phyloP scores from a whole-genome alignment of 2,113 vertebrate genomes.

The Artemisiospiza belli region DNA sequence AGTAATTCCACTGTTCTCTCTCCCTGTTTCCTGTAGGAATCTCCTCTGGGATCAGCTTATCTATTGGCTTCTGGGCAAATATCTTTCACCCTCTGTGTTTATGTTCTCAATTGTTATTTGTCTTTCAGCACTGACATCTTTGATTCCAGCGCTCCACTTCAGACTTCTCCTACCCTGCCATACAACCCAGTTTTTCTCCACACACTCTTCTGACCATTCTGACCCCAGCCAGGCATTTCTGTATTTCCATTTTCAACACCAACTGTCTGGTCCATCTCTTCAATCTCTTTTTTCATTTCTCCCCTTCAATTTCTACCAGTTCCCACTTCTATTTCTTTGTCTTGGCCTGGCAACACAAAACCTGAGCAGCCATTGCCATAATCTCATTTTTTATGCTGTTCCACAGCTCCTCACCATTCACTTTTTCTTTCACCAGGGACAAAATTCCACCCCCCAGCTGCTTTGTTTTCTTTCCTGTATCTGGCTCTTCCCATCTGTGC shows the following conservation, averaged over 20 bases:
- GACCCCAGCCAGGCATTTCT: neutral
- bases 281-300: neutral
- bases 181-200: neutral
- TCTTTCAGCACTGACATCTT: neutral
- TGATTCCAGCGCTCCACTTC: neutral
- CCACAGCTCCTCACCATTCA: conserved; percentile 37
- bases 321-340: neutral
- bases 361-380: neutral
- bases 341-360: neutral
- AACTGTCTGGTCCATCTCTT: neutral
- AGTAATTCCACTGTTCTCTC: neutral
- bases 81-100: neutral
- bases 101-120: neutral
- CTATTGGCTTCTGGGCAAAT: neutral
- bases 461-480: conserved; percentile 30
- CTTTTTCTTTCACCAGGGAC: neutral
- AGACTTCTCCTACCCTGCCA: neutral
- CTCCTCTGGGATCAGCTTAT: neutral
- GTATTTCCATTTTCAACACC: neutral
- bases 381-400: conserved; percentile 49
- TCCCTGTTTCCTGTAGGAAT: neutral
- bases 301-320: neutral
- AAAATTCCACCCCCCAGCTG: neutral
- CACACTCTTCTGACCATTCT: neutral
- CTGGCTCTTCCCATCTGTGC: conserved; percentile 59